Evolutionary conservation across 2,888 invertebrate genomes (phyloP).

Genomic region (Lamellibrachia columna): DNA sequence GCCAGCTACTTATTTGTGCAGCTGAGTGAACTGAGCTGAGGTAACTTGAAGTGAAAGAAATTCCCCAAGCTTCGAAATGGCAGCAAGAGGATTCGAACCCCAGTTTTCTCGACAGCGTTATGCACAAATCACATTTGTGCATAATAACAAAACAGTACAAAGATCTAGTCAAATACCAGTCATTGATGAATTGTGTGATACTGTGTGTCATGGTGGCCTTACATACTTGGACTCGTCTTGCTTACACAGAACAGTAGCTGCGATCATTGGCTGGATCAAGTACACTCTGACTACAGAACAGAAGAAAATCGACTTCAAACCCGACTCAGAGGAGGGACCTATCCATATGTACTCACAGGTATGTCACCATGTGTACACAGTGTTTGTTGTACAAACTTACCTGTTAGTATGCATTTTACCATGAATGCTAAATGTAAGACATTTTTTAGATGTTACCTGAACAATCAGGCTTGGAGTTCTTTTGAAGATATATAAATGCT

Average conservation of each 20-base stretch:
- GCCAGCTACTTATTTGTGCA: no score
- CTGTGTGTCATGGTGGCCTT: background rate
- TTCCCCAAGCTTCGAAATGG: no score
- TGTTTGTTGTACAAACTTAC: background rate
- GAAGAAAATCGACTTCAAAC: constrained; percentile 87
- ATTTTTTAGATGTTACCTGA: background rate
- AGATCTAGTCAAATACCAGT: no score
- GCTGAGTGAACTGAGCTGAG: no score
- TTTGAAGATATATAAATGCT: background rate
- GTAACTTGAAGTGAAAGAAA: no score
- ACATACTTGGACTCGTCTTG: background rate
- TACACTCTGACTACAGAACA: constrained; percentile 90
- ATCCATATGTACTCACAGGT: constrained; percentile 72
- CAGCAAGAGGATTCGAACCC: no score
- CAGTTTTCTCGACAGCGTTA: no score
- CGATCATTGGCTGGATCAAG: constrained; percentile 91
- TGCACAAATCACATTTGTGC: no score
- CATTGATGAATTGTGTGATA: no score
- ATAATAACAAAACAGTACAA: no score
- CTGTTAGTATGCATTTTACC: background rate
- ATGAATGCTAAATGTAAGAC: background rate
- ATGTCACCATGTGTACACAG: constrained; percentile 58
- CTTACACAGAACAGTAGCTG: constrained; percentile 76
- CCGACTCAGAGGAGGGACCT: constrained; percentile 51
- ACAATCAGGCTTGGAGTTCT: background rate